Base-by-base conservation (phyloP, 2,888 invertebrate genomes). In the Lissonota sp. region DNA sequence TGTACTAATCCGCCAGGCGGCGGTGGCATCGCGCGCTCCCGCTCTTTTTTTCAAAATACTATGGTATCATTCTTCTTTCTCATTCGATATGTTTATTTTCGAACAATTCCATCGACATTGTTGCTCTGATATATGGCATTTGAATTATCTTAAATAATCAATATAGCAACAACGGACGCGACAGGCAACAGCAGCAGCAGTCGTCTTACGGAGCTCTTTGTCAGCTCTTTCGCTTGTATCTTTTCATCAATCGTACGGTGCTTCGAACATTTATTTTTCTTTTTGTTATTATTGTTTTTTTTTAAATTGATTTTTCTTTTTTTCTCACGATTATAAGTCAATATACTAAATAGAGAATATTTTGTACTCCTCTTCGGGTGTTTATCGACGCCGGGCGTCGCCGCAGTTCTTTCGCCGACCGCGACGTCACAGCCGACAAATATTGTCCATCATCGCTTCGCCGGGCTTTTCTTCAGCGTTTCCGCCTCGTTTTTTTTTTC, bases 391-490 rank as follows among this genome's bases (percentile, higher is more conserved):
- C 90, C 89, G 90, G 89, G 89, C 91, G 88, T 88, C 88, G 92
- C 90, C 92, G 90, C 92, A 90, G 89, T 92, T 92, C 92, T 92
- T 92, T 92, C 92, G 92, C 92, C 91, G 89, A 91, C 92, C 92
- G 90, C 90, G 90, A 91, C 90, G 89, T 90, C 82, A 88, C 87
- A 89, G 88, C 87, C 89, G 90, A 91, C 90, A 91, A 90, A 91
- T 90, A 82, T 85, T 91, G 91, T 90, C 91, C 91, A 91, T 91
- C 87, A 83, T 82, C 83, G 81, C 83, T 83, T 83, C 83, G 82
- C 79, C 84, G 79, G 82, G 79, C 74, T 82, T 82, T 70, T 73
- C 46, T 66, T 26, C 26, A 26, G 51, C 74, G 66, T 76, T 49
- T 79, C 86, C 87, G 76, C 80, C 79, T 77, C 14, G 79, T 80